Base-by-base conservation (phyloP, 2,113 vertebrate genomes). In the Meriones unguiculatus region DNA sequence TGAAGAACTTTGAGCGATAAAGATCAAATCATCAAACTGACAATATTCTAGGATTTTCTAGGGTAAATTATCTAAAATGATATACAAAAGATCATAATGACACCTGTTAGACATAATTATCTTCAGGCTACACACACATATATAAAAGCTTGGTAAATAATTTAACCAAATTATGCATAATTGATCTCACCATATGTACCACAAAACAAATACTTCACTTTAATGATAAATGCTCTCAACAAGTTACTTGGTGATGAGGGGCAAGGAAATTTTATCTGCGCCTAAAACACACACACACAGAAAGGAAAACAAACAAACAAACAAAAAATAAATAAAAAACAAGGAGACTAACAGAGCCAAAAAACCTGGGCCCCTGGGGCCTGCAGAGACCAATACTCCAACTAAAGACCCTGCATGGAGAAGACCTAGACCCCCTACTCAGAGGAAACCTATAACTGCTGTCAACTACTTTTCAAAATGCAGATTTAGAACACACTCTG, bases 191-290 rank as follows among this genome's bases (percentile, higher is more conserved):
- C 7, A 62, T 41, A 62, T 3, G 7, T 2, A 14, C n/a, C n/a
- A 69, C 10, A 75, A 22, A 18, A 82, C 7, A 50, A 1, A 84
- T 46, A 24, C 4, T 65, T 78, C 30, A 54, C 1, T 85, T 52
- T 41, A 64, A 24, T 18, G 77, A 52, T 46, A 46, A 91, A 72
- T 38, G 65, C 32, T 93, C 54, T 70, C 32, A 3, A 2, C 2
- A 72, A 70, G 85, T 64, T 50, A 35, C 0, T 38, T 64, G 12
- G 52, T 69, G 5, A 90, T 18, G 18, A 32, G 10, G 18, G 25
- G 10, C 13, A 12, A 5, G 17, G 35, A 2, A 7, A 25, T 32
- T 32, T 32, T 54, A 25, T 18, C 14, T 8, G 14, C 0, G 2
- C 73, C 41, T 12, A 64, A 57, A 20, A 25, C 20, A 41, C 30